phyloP scores from a whole-genome alignment of 2,888 invertebrate genomes.

The Ormyrus rosae region DNA sequence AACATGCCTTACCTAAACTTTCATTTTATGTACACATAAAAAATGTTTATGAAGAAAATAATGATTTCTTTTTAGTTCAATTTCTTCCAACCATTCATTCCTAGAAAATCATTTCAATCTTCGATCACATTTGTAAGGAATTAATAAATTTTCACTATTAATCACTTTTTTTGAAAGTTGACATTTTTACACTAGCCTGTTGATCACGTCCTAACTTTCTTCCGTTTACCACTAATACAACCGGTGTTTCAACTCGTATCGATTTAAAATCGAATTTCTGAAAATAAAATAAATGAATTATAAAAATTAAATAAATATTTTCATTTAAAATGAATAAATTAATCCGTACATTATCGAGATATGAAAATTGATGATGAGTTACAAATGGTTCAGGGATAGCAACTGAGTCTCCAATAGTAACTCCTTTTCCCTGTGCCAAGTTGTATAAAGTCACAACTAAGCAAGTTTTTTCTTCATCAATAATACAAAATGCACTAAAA shows the following conservation, averaged over 20 bases:
- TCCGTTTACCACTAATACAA: slow-evolving; percentile 86
- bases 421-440: slow-evolving; percentile 87
- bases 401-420: slow-evolving; percentile 90
- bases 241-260: slow-evolving; percentile 87
- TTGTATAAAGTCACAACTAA: slow-evolving; percentile 90
- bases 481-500: slow-evolving; percentile 86
- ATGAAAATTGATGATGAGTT: slow-evolving; percentile 79
- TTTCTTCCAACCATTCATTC: slow-evolving; percentile 22
- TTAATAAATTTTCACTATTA: slow-evolving; percentile 62
- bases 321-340: neutral
- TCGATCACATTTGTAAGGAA: neutral
- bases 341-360: slow-evolving; percentile 77
- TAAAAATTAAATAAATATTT: slow-evolving; percentile 32
- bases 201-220: slow-evolving; percentile 83
- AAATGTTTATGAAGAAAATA: slow-evolving; percentile 46
- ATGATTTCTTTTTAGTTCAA: slow-evolving; percentile 35
- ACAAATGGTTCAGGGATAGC: slow-evolving; percentile 87
- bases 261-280: slow-evolving; percentile 86
- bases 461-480: slow-evolving; percentile 84
- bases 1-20: slow-evolving; percentile 40
- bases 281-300: slow-evolving; percentile 61
- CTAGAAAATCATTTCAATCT: slow-evolving; percentile 1
- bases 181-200: slow-evolving; percentile 81
- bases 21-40: slow-evolving; percentile 51
- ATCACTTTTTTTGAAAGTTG: slow-evolving; percentile 81